These are phyloP conservation scores for Antheraea pernyi DNA, from an alignment of 1,140 invertebrate species.

Conservation along the genomic window DNA sequence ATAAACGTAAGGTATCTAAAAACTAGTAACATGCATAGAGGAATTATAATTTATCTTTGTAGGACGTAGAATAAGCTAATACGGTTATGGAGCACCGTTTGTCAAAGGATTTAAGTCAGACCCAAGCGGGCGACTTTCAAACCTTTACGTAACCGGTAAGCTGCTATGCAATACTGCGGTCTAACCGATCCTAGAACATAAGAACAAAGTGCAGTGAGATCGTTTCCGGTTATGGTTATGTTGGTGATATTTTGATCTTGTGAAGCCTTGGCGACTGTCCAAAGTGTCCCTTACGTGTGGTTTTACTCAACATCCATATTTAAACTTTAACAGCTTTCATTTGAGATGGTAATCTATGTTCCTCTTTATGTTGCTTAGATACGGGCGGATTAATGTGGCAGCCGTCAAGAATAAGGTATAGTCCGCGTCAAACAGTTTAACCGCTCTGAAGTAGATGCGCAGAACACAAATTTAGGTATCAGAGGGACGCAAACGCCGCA, in stretches of 20 bases:
- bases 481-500: too few species aligned
- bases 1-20: too few species aligned
- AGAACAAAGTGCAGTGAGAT: slow-evolving; percentile 1
- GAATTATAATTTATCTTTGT: not conserved
- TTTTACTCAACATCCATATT: not conserved
- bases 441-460: too few species aligned
- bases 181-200: not conserved
- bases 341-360: not conserved
- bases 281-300: not conserved
- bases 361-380: too few species aligned
- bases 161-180: slow-evolving; percentile 4
- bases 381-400: too few species aligned
- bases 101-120: not conserved
- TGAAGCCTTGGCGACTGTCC: not conserved
- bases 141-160: not conserved
- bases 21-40: not conserved
- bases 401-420: too few species aligned
- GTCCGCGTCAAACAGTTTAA: too few species aligned
- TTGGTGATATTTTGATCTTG: not conserved
- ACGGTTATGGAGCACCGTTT: not conserved
- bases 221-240: not conserved
- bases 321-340: not conserved
- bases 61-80: not conserved
- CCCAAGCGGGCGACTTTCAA: not conserved
- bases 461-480: too few species aligned